These are phyloP conservation scores for Misgurnus anguillicaudatus DNA, from an alignment of 2,113 vertebrate genomes.

Conservation along the genomic window DNA sequence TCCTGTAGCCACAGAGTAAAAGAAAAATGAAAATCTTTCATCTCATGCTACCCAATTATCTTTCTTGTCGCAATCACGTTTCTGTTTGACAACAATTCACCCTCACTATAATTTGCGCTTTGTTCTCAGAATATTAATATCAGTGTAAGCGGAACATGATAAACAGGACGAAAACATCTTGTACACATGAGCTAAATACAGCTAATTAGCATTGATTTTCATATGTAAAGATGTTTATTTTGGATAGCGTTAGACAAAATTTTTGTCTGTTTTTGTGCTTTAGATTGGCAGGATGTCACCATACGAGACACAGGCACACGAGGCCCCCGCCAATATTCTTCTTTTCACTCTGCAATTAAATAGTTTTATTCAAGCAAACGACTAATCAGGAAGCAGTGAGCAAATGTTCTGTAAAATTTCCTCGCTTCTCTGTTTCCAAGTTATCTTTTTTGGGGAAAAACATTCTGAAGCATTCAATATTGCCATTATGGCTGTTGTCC, in stretches of 20 bases:
- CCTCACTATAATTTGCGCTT: constrained; percentile 8
- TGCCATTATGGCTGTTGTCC: constrained; percentile 7
- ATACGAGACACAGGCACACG: constrained; percentile 18
- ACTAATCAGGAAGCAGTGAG: constrained; percentile 21
- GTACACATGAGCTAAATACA: not conserved
- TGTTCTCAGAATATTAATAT: constrained; percentile 9
- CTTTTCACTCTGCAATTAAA: constrained; percentile 20
- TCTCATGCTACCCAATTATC: constrained; percentile 11
- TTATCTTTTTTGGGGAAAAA: not conserved
- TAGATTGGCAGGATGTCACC: constrained; percentile 51
- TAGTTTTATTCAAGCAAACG: constrained; percentile 18
- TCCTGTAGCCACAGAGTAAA: constrained; percentile 10
- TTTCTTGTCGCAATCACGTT: not conserved
- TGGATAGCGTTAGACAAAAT: not conserved
- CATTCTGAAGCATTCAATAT: constrained; percentile 22
- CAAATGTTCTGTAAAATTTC: constrained; percentile 12
- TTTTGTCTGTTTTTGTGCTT: not conserved
- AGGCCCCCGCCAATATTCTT: constrained; percentile 13
- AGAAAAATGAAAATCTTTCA: constrained; percentile 12
- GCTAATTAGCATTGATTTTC: constrained; percentile 44
- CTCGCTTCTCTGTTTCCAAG: not conserved
- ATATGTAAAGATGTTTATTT: constrained; percentile 47
- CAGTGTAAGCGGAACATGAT: not conserved
- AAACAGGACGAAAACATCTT: not conserved
- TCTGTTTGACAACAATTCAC: constrained; percentile 34